Base-by-base conservation (phyloP, 2,113 vertebrate species). In the Hippocampus guttulatus region DNA sequence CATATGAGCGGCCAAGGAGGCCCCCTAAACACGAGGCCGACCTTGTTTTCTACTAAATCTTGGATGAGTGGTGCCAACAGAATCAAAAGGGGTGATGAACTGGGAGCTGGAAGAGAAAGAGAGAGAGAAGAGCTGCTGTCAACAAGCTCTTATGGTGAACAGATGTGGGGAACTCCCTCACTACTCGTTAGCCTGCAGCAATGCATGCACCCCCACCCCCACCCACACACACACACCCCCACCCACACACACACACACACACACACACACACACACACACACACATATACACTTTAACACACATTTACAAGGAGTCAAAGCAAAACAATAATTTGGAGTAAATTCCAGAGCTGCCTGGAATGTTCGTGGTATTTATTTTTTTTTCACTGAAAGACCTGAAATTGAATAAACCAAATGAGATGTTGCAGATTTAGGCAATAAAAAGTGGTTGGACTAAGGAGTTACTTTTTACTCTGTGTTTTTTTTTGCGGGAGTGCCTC, bases 91-190 rank as follows among this genome's bases (percentile, higher is more conserved):
- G 74, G 84, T 64, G 79, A 70, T 85, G 75, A 71, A 78, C 65
- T 66, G 70, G 74, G 79, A 84, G 77, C 67, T 69, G 75, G 45
- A 55, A 54, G 81, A 64, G 65, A 61, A 63, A 67, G 40, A 65
- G 82, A 25, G 65, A 73, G 75, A 71, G 45, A 77, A 81, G 81
- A 80, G 73, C 83, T 78, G 88, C 88, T 92, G 91, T 93, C 92
- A 92, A 90, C 90, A 91, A 91, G 84, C 89, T 91, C 89, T 92
- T 92, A 92, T 91, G 89, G 80, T 90, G 88, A 92, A 91, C 92
- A 93, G 92, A 93, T 93, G 92, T 92, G 86, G 86, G 89, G 85
- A 88, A 92, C 91, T 92, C 90, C 91, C 87, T 87, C 78, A 85
- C 87, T 85, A 72, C 87, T 87, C 81, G 69, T 76, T 82, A 69